These are phyloP conservation scores for Cebidichthys violaceus DNA, from an alignment of 2,113 vertebrate species.

Conservation along the genomic window DNA sequence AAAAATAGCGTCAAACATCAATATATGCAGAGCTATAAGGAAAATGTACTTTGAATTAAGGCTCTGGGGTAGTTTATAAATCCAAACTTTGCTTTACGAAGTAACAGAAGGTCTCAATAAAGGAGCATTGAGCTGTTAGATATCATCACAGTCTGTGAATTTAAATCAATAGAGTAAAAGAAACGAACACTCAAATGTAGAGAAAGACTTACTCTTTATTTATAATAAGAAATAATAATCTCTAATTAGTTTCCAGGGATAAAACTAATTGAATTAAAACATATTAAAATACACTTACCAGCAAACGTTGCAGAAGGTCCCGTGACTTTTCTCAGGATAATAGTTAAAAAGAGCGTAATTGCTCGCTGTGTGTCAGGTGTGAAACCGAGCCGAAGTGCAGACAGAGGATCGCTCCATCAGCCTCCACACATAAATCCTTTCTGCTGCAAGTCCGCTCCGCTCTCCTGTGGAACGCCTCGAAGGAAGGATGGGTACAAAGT, in stretches of 20 bases:
- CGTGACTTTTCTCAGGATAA: background rate
- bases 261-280: background rate
- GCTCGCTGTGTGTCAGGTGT: background rate
- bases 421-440: background rate
- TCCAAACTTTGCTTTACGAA: background rate
- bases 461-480: background rate
- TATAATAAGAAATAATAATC: background rate
- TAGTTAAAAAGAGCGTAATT: background rate
- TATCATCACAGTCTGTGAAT: constrained; percentile 1
- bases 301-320: background rate
- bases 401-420: constrained; percentile 4
- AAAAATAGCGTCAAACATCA: background rate
- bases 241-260: background rate
- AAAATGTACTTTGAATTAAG: background rate
- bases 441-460: background rate
- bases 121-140: background rate
- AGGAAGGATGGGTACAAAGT: constrained; percentile 36
- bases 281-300: constrained; percentile 42
- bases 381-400: background rate
- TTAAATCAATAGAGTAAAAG: background rate
- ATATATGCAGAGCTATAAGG: background rate
- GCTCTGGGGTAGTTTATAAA: background rate
- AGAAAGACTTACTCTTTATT: background rate
- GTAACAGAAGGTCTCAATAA: background rate
- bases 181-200: background rate